These are phyloP conservation scores for Megalops cyprinoides DNA, from an alignment of 2,797 vertebrate species.

Conservation along the genomic window DNA sequence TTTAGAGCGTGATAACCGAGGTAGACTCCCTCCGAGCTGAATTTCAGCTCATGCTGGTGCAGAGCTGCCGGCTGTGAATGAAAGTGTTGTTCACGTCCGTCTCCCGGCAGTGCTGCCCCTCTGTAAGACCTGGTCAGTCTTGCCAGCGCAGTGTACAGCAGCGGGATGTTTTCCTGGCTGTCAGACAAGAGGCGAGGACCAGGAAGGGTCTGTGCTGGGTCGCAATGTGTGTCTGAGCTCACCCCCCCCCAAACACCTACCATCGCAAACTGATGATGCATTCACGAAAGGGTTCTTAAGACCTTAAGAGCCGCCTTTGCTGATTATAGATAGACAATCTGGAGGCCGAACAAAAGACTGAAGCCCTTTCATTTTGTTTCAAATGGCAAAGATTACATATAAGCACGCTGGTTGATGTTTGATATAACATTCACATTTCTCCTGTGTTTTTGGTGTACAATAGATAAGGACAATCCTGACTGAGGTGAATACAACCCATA, in stretches of 20 bases:
- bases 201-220: neutral
- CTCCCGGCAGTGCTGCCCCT: neutral
- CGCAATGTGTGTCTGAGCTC: no score
- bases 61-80: no score
- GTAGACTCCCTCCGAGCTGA: neutral
- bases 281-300: neutral
- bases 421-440: no score
- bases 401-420: neutral
- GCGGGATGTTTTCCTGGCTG: neutral
- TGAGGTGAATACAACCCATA: neutral
- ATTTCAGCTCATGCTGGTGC: neutral
- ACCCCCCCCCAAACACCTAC: no score
- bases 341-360: neutral
- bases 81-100: neutral
- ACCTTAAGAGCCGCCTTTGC: neutral
- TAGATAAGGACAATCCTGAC: no score
- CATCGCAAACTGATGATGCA: neutral
- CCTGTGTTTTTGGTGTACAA: neutral
- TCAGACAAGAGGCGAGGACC: neutral
- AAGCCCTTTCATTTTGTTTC: neutral
- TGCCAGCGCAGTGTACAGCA: neutral
- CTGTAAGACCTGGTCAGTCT: neutral
- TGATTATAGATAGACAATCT: neutral
- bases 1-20: neutral
- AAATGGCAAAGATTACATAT: neutral